phyloP scores from a whole-genome alignment of 1,140 invertebrate species.

The Bathynomus jamesi region DNA sequence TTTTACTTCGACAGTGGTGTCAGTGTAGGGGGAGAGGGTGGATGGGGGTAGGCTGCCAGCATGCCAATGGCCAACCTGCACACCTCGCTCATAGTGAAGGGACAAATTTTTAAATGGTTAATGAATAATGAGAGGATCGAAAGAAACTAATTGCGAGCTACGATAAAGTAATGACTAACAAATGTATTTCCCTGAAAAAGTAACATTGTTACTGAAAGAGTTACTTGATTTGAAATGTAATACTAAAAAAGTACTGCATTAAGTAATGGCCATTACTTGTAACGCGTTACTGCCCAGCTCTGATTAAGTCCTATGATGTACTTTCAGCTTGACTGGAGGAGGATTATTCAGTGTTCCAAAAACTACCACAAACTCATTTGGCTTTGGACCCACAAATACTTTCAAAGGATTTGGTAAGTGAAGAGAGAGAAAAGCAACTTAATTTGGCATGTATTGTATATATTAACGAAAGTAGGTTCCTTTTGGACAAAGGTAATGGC shows the following conservation, averaged over 20 bases:
- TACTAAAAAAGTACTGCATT: not conserved
- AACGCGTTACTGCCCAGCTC: not conserved
- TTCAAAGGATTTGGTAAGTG: not conserved
- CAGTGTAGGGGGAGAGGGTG: too few species aligned
- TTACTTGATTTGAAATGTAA: not conserved
- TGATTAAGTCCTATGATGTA: not conserved
- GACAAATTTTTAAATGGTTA: too few species aligned
- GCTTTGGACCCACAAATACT: not conserved
- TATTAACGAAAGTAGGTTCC: not conserved
- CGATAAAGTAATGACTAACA: too few species aligned
- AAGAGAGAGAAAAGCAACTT: not conserved
- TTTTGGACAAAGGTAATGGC: not conserved
- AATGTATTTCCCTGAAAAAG: not conserved
- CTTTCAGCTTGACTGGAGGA: not conserved
- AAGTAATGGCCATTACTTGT: not conserved
- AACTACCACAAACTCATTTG: not conserved
- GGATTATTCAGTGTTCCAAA: not conserved
- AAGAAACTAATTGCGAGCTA: too few species aligned
- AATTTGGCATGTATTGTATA: too few species aligned
- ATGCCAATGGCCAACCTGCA: too few species aligned
- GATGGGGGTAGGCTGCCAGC: too few species aligned
- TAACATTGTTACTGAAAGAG: not conserved
- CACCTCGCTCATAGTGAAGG: too few species aligned
- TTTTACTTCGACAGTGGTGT: too few species aligned
- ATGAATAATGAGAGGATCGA: too few species aligned